Percentiles rank a stretch among this genome's conserved stretches.
These are phyloP conservation scores for Mallotus villosus DNA, from an alignment of 2,797 vertebrate genomes.

Conservation along the genomic window DNA sequence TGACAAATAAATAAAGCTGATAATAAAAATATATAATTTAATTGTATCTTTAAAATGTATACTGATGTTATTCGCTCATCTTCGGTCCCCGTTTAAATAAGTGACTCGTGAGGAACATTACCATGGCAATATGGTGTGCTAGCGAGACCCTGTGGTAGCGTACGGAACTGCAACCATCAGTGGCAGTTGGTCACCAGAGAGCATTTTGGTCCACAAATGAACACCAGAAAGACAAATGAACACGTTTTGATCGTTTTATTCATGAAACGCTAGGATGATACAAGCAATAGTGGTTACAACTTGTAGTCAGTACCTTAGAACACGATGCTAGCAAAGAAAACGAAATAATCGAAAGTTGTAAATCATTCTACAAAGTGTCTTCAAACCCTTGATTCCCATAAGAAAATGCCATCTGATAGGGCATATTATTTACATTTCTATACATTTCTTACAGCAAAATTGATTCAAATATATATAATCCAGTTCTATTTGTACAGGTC, in stretches of 20 bases:
- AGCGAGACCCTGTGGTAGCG: conserved; percentile 18
- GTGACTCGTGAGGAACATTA: neutral
- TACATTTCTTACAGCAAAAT: conserved; percentile 44
- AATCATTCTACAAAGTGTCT: conserved; percentile 58
- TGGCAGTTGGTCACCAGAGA: neutral
- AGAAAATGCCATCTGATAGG: conserved; percentile 54
- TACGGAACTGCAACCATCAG: neutral
- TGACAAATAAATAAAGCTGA: conserved; percentile 62
- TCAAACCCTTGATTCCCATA: conserved; percentile 59
- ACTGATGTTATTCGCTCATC: too few species aligned
- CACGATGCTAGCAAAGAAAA: conserved; percentile 50
- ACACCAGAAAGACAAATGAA: neutral
- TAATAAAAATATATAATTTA: neutral
- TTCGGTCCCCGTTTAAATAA: too few species aligned
- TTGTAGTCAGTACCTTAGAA: conserved; percentile 70
- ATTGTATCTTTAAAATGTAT: too few species aligned
- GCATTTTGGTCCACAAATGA: neutral
- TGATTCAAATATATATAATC: conserved; percentile 50
- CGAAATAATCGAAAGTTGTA: conserved; percentile 36
- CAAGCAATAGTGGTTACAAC: conserved; percentile 76
- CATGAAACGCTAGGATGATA: conserved; percentile 65
- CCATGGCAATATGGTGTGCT: neutral
- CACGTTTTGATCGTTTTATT: conserved; percentile 64
- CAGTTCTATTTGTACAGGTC: conserved; percentile 63
- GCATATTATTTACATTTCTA: conserved; percentile 64